Conservation (phyloP, 1,140 invertebrate genomes). For the Mactra quadrangularis region DNA sequence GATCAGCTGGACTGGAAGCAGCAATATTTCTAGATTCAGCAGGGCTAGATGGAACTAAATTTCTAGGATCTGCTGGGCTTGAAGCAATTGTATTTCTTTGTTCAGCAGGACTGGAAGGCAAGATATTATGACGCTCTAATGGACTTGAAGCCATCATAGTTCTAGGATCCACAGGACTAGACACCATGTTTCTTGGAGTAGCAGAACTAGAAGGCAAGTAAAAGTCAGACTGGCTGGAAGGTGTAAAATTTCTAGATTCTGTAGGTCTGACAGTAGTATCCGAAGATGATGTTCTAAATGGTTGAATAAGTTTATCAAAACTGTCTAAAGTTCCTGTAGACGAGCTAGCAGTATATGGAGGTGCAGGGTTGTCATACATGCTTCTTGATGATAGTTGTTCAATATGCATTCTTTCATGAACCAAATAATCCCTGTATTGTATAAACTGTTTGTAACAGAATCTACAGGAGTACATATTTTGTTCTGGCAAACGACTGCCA, state of each 20-base stretch:
- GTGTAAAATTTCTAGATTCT: conserved; percentile 1
- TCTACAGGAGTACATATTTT: conserved; percentile 21
- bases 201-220: neutral
- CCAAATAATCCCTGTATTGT: conserved; percentile 18
- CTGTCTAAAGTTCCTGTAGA: conserved; percentile 30
- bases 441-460: conserved; percentile 30
- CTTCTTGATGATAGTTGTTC: conserved; percentile 6
- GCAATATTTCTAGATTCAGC: conserved; percentile 21
- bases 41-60: conserved; percentile 41
- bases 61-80: conserved; percentile 18
- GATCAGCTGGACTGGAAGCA: conserved; percentile 30
- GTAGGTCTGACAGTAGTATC: neutral
- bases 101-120: neutral
- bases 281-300: conserved; percentile 21
- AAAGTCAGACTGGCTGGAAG: conserved; percentile 8
- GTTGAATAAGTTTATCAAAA: conserved; percentile 52
- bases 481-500: conserved; percentile 23
- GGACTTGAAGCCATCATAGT: conserved; percentile 2
- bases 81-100: neutral
- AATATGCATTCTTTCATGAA: conserved; percentile 45
- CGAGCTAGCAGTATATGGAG: conserved; percentile 1
- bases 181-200: neutral
- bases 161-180: conserved; percentile 3
- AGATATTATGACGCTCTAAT: too few relatives aligned
- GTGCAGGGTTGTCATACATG: neutral